Conservation (phyloP, 2,888 invertebrate species). For the Nasonovia ribisnigri region DNA sequence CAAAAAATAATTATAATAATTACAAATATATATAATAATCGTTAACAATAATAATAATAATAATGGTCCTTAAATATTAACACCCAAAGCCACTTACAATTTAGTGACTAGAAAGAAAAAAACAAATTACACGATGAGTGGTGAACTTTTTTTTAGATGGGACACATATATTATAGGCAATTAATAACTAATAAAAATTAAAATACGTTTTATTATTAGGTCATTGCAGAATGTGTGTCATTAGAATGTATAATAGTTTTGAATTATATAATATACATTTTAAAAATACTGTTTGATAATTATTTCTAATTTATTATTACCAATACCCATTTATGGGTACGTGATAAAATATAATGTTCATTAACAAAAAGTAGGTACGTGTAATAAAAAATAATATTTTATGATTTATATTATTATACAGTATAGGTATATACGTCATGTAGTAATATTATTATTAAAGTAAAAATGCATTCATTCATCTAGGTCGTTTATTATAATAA, state of each 20-base stretch:
- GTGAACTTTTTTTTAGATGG: neutral
- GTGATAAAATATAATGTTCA: neutral
- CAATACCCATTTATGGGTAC: neutral
- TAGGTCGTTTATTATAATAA: neutral
- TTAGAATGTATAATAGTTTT: neutral
- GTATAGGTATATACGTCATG: neutral
- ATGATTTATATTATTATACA: neutral
- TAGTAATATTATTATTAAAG: neutral
- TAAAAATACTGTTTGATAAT: neutral
- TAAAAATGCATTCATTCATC: neutral
- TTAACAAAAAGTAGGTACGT: neutral
- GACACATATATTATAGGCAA: neutral
- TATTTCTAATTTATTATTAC: neutral
- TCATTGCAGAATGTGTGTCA: neutral
- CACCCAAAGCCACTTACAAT: slow-evolving; percentile 17
- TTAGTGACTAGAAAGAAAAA: slow-evolving; percentile 34
- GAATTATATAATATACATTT: neutral
- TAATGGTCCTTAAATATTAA: slow-evolving; percentile 3
- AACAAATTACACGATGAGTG: neutral
- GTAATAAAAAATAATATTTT: neutral
- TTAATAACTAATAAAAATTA: neutral
- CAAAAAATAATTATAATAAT: slow-evolving; percentile 9
- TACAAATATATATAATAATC: neutral
- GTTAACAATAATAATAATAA: neutral
- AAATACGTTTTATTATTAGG: neutral